Base-by-base conservation (phyloP, 2,888 invertebrate species). In the Oscheius sp. region DNA sequence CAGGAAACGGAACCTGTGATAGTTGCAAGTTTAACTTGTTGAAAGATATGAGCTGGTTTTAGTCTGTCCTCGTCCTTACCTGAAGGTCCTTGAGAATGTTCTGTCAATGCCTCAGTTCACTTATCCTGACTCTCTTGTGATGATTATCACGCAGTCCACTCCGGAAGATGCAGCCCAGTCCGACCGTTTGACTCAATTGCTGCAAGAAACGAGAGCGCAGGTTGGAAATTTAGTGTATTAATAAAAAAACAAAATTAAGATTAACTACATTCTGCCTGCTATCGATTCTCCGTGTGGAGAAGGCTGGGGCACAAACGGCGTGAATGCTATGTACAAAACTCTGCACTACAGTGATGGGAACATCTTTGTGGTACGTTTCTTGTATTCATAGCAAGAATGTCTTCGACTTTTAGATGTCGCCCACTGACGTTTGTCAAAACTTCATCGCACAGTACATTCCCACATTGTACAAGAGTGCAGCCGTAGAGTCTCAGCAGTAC, bases 21-120 rank as follows among this genome's bases (percentile, higher is more conserved):
- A 68, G 57, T 13, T 60, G 74, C 68, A 68, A 35, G 47, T 37
- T 29, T 48, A 35, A 42, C 3, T n/a, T 65, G 9, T 53, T 47
- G 5, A 21, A 29, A 51, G 1, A n/a, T 57, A 2, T 33, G 32
- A 66, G 57, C 13, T 4, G 33, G 0, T 74, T 81, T 35, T 70
- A 79, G 83, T 73, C 59, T 85, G 85, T 60, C 83, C 84, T 32
- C 80, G 85, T 13, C 85, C 85, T 59, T 83, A 85, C 62, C 73
- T 82, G 48, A 48, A 70, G 11, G 79, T 79, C 9, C 51, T 85
- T 37, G 66, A 77, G 2, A 77, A 75, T n/a, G 71, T 79, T 3
- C 77, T 85, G 9, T 37, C 72, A 29, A 58, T 50, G 2, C 59
- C 66, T 1, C 11, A 21, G n/a, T 76, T 85, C 29, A 63, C 75